Evolutionary conservation across 2,888 invertebrate genomes (phyloP).

Genomic region (Ephialtes manifestator): DNA sequence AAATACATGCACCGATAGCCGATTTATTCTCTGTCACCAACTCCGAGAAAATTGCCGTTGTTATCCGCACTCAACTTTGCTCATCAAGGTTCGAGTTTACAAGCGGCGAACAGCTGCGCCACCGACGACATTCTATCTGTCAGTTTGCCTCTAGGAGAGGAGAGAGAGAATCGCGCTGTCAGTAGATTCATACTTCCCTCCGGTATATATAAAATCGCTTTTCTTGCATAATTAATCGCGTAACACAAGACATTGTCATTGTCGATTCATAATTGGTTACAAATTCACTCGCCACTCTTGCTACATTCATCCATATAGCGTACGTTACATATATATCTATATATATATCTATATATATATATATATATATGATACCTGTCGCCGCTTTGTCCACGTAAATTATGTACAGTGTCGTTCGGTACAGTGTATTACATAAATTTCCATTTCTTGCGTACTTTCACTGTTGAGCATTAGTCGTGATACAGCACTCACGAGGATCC

Average conservation of each 20-base stretch:
- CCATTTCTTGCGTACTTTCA: constrained; percentile 53
- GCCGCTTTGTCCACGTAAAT: constrained; percentile 34
- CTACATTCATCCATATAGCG: neutral
- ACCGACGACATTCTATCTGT: constrained; percentile 15
- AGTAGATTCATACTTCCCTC: neutral
- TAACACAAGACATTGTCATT: neutral
- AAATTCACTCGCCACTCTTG: neutral
- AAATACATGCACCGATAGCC: too few relatives aligned
- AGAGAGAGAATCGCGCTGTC: constrained; percentile 16
- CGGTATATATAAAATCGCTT: constrained; percentile 26
- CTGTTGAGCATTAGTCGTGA: constrained; percentile 3
- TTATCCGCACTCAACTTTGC: neutral
- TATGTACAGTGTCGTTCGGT: constrained; percentile 45
- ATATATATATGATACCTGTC: constrained; percentile 2
- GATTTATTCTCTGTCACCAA: too few relatives aligned
- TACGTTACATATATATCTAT: constrained; percentile 11
- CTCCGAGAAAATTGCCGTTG: neutral
- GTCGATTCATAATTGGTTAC: neutral
- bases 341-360: constrained; percentile 17
- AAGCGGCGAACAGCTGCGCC: constrained; percentile 13
- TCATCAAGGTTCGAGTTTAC: neutral
- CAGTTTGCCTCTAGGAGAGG: constrained; percentile 2
- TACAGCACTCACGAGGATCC: neutral
- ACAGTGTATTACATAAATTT: constrained; percentile 61
- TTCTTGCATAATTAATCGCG: constrained; percentile 17